A percentile compares a stretch with the other conserved stretches of the same genome.
Evolutionary conservation across 2,888 invertebrate species (phyloP).

Genomic region (Azorinus chamasolen): DNA sequence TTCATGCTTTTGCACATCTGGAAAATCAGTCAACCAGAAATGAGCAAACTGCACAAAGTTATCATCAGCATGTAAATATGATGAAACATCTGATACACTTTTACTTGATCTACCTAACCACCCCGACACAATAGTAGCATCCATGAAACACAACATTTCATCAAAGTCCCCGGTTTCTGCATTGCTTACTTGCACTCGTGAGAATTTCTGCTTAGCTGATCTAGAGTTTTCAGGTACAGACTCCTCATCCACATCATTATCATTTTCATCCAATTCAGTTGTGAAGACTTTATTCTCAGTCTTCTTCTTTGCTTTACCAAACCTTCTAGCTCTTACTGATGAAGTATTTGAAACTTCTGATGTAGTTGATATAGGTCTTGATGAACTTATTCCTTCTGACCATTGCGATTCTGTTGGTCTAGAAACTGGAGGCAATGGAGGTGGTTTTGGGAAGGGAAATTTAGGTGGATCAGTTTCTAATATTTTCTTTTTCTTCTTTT

Average conservation of each 20-base stretch:
- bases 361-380: no score
- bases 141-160: slow-evolving; percentile 82
- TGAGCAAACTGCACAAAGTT: slow-evolving; percentile 85
- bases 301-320: background rate
- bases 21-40: slow-evolving; percentile 85
- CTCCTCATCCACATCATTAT: slow-evolving; percentile 45
- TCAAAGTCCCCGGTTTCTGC: slow-evolving; percentile 79
- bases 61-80: slow-evolving; percentile 78
- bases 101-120: slow-evolving; percentile 83
- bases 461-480: slow-evolving; percentile 58
- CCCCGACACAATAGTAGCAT: slow-evolving; percentile 83
- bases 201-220: slow-evolving; percentile 5
- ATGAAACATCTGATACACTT: slow-evolving; percentile 76
- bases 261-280: background rate
- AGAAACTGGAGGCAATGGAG: slow-evolving; percentile 74
- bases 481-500: slow-evolving; percentile 69
- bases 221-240: slow-evolving; percentile 25
- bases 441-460: slow-evolving; percentile 78
- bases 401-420: no score
- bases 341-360: background rate
- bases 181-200: slow-evolving; percentile 29
- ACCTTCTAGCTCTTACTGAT: background rate
- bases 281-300: background rate
- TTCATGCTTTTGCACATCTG: slow-evolving; percentile 80
- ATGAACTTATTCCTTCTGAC: no score